Evolutionary conservation across 2,797 vertebrate species (phyloP), one percentile per base, ranked within the genome.

Genomic region (Sebastes wilsoni): DNA sequence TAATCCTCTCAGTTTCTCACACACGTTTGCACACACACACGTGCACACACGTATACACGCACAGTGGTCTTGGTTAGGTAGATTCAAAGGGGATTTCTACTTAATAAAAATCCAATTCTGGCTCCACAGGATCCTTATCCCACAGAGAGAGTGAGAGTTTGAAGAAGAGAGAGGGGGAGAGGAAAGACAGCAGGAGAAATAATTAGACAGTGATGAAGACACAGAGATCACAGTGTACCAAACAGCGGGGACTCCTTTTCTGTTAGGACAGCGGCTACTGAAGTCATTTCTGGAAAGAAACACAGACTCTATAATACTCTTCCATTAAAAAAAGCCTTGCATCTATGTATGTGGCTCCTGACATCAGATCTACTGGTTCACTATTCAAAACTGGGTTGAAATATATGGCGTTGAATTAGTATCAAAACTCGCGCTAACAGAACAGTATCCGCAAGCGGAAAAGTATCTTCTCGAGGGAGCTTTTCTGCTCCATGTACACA

Each of bases 91-190:
- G 82, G 83, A 84, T 88, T 91, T 88, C 74, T 74, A 76, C 67
- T 80, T 89, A 87, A 91, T 84, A 85, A 87, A 90, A 92, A 87
- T 90, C 87, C 68, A 86, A 87, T 91, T 87, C 80, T 49, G 27
- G 68, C 91, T 82, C 88, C 60, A 56, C 82, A 34, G 88, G 89
- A 89, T 77, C 25, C 67, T 88, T 75, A 78, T 79, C 82, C 77
- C 46, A 70, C 69, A 75, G 85, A 80, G 86, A 81, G 77, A 59
- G 62, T 0, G 67, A 55, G 72, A 70, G 82, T 77, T 81, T 85
- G 83, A 83, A 70, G 73, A 70, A 36, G 81, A 75, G 52, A 65
- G 75, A 77, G 22, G 3, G 36, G 82, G 85, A 52, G 81, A 62
- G 80, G 42, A 38, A 30, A 88, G 68, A 74, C 86, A 75, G 86